Base-by-base conservation (phyloP, 2,113 vertebrate genomes). In the Peromyscus polionotus region DNA sequence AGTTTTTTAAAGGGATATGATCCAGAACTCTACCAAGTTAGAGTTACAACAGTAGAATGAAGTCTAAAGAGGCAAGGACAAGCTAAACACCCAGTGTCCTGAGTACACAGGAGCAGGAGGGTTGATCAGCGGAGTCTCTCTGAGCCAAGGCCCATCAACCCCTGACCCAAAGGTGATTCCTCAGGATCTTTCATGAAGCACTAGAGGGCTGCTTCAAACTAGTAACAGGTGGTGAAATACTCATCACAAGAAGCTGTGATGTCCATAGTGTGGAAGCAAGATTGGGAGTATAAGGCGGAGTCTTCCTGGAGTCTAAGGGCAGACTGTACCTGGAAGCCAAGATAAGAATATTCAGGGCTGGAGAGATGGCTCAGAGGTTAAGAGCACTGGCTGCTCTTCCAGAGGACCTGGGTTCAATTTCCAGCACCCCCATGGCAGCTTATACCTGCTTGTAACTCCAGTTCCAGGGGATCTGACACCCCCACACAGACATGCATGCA, bases 41-140 rank as follows among this genome's bases (percentile, higher is more conserved):
- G 54, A 87, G 39, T 65, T 8, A 68, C 3, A 83, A 28, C 17
- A 73, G 9, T 70, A 31, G 68, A 63, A 85, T 0, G 61, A 96
- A 76, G 59, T 91, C 86, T 70, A 16, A 68, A 13, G 9, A 94
- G 33, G 67, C 17, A 13, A 31, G 51, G 48, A 20, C 88, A 88
- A n/a, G 31, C 31, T 20, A 61, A 31, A 36, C 7, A 85, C 22
- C 4, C 22, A 14, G 22, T 4, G 17, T 2, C 57, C 48, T 51
- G 33, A 59, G n/a, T 22, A 17, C 2, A 24, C 16, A 1, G 57
- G 28, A 72, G 45, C 36, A 39, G 72, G 39, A 59, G 20, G 1
- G 1, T 5, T 26, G 1, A 63, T 14, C 63, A 31, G 26, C 14
- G 0, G 17, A 3, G 3, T 70, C 26, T 24, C 54, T 45, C 12